Base-by-base conservation (phyloP, 2,797 vertebrate species). In the Neomorphus geoffroyi region DNA sequence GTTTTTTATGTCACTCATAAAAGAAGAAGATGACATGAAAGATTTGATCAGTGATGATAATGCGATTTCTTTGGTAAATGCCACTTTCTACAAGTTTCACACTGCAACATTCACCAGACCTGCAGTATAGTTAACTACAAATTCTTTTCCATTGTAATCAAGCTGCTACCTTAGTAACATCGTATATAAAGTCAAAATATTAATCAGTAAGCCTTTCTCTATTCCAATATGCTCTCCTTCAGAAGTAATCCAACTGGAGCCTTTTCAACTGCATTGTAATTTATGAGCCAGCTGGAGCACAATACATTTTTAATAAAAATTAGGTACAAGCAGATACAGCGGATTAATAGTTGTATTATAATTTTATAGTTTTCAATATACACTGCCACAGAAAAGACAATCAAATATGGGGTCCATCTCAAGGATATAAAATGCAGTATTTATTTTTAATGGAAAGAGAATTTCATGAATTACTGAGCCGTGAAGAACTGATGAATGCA, bases 381-480 rank as follows among this genome's bases (percentile, higher is more conserved):
- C 90, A 57, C 90, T 39, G 39, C 92, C 77, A 13, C 60, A 83
- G 94, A 80, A 93, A 95, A 97, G 96, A 97, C 96, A 97, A 97
- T 97, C 97, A 97, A 96, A 95, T 96, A 92, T 73, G n/a, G 56
- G 88, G 96, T 96, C 96, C 96, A 96, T 96, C 96, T 90, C 73
- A 46, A 96, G 90, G 96, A 93, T 96, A 97, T 98, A 98, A 98
- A 97, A 97, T 56, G 93, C 95, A 92, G 96, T 97, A 97, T 98
- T 98, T 98, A 98, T 98, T 98, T 98, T 98, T 98, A 98, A 98
- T 98, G 97, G 97, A 97, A 97, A 98, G 95, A 97, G 97, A 97
- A 97, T 97, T 96, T 97, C 92, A 81, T 97, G 92, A 95, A 93
- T 97, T 97, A 95, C 94, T 95, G 95, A 97, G 97, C 95, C 96